Conservation (phyloP, 2,888 invertebrate genomes). For the Plebejus anna region DNA sequence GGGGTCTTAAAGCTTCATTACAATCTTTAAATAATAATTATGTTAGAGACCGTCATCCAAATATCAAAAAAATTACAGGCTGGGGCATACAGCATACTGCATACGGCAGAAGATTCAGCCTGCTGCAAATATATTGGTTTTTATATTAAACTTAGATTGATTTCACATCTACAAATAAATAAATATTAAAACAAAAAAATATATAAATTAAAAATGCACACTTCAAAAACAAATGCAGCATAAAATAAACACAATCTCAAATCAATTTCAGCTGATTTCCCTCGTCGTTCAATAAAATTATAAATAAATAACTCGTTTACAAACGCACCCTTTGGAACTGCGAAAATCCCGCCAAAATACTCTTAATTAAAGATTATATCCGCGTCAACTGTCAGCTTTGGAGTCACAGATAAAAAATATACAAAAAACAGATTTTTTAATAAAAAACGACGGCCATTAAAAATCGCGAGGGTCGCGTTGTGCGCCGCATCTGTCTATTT, state of each 20-base stretch:
- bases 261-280: constrained; percentile 1
- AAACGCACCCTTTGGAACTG: constrained; percentile 46
- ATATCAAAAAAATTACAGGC: no score
- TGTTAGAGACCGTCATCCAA: no score
- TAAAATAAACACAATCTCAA: neutral
- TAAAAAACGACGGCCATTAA: constrained; percentile 69
- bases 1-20: no score
- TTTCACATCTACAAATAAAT: neutral
- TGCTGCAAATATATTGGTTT: no score
- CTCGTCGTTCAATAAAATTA: constrained; percentile 50
- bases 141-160: no score
- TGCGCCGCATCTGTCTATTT: constrained; percentile 66
- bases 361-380: constrained; percentile 78
- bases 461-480: constrained; percentile 61
- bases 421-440: constrained; percentile 56
- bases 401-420: constrained; percentile 61
- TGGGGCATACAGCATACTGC: no score
- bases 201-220: neutral
- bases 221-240: neutral
- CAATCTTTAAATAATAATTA: no score
- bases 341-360: constrained; percentile 59
- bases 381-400: constrained; percentile 79
- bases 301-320: constrained; percentile 57
- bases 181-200: neutral
- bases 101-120: no score